Base-by-base conservation (phyloP, 1,140 invertebrate genomes). In the Bombus vancouverensis region DNA sequence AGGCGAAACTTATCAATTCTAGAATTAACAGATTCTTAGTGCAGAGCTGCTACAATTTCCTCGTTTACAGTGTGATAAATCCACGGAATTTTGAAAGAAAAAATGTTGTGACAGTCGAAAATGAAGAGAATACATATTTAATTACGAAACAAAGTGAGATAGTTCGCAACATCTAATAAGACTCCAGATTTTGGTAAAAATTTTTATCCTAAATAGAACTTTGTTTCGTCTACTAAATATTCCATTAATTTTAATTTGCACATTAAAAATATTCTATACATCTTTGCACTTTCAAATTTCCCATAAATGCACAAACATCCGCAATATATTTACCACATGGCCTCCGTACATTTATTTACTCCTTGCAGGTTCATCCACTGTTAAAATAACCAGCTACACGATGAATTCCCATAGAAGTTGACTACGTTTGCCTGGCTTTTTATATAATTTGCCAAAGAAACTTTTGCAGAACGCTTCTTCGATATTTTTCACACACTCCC, bases 401-500 rank as follows among this genome's bases (percentile, higher is more conserved):
- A 47, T 53, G 32, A 57, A 53, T 75, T 75, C 34, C 44, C 3
- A 15, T 53, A 22, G 1, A 32, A 32, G n/a, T 32, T 47, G 9
- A 59, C 57, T 32, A 57, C 32, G 32, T 22, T 25, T 5, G n/a
- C 6, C 25, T 6, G 22, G 25, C 5, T 47, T 18, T 57, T 42
- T 42, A 42, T 10, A 25, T 47, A 77, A 77, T 62, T 65, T 42
- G 18, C 18, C 13, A 28, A 15, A 75, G 39, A 47, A 68, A 83
- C 39, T 77, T 78, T 59, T 66, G 47, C 22, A 32, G 71, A 53
- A 80, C 25, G 70, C 25, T 57, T 70, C 71, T 75, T 83, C 47
- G 34, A 78, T 78, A 83, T 77, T 83, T 57, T 77, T 83, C 62
- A 53, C 25, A 37, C 25, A 65, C 39, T 13, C 18, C 53, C 22